Conservation (phyloP, 2,888 invertebrate genomes). For the Drosophila crucigera region DNA sequence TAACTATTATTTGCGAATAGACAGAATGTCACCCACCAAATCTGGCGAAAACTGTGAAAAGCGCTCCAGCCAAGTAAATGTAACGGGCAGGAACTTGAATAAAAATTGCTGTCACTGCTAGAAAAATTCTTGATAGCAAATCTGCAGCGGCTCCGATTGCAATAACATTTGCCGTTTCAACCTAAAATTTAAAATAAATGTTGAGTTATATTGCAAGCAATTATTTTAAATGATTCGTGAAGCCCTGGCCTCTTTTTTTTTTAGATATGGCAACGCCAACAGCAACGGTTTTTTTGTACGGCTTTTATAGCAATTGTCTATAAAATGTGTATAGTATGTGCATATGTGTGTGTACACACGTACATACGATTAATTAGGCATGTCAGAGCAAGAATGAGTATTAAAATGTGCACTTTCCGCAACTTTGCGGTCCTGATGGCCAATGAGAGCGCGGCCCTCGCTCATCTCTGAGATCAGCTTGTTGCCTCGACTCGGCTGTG, state of each 20-base stretch:
- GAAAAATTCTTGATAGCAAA: conserved; percentile 88
- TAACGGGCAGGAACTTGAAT: conserved; percentile 88
- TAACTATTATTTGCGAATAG: neutral
- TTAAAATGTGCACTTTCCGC: no score
- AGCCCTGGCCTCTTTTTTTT: neutral
- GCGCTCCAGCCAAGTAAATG: conserved; percentile 88
- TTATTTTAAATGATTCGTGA: neutral
- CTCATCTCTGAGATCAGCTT: neutral
- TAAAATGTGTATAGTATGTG: neutral
- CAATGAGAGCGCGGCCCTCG: neutral
- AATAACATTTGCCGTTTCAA: conserved; percentile 89
- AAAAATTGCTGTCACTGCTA: conserved; percentile 88
- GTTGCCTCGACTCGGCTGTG: neutral
- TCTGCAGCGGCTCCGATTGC: conserved; percentile 90
- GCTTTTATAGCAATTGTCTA: neutral
- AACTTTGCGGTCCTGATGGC: neutral
- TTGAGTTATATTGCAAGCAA: neutral
- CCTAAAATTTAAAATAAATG: conserved; percentile 78
- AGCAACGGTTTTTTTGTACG: neutral
- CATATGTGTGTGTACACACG: neutral
- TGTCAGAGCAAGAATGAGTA: no score
- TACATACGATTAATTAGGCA: neutral
- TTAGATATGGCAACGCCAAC: neutral
- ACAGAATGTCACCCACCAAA: conserved; percentile 87
- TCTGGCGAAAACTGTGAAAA: conserved; percentile 89